Conservation (phyloP, 2,888 invertebrate species). For the Stomorhina lunata region DNA sequence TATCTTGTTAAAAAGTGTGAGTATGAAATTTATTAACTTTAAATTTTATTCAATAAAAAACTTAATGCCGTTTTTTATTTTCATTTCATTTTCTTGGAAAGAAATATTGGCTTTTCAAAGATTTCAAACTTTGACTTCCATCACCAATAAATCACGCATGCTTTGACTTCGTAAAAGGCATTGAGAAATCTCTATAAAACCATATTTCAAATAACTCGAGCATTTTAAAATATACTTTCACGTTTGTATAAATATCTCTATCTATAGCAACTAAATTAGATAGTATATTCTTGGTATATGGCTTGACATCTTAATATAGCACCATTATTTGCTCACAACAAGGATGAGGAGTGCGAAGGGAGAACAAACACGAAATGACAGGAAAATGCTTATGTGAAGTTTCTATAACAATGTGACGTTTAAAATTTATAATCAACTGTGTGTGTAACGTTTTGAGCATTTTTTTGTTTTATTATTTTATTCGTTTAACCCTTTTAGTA, state of each 20-base stretch:
- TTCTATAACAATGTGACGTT: slow-evolving; percentile 50
- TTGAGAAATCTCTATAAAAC: too few relatives aligned
- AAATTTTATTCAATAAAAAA: too few relatives aligned
- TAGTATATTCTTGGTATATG: not conserved
- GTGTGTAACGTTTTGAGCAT: not conserved
- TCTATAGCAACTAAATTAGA: not conserved
- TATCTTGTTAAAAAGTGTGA: not conserved
- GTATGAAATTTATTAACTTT: too few relatives aligned
- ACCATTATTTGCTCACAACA: not conserved
- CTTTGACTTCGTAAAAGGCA: too few relatives aligned
- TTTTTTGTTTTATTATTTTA: not conserved
- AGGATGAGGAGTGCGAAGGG: not conserved
- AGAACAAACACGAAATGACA: slow-evolving; percentile 31
- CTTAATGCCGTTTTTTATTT: too few relatives aligned
- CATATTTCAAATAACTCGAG: not conserved
- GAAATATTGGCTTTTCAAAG: too few relatives aligned
- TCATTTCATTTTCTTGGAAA: too few relatives aligned
- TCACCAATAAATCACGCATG: too few relatives aligned
- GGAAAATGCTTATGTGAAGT: slow-evolving; percentile 51
- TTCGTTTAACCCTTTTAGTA: too few relatives aligned
- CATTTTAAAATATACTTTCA: not conserved
- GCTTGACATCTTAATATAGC: not conserved
- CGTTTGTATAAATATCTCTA: not conserved
- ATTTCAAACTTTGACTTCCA: too few relatives aligned
- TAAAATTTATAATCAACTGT: slow-evolving; percentile 56